Base-by-base conservation (phyloP, 92 coral and sea anemone genomes). In the Phenganax stokvisi region DNA sequence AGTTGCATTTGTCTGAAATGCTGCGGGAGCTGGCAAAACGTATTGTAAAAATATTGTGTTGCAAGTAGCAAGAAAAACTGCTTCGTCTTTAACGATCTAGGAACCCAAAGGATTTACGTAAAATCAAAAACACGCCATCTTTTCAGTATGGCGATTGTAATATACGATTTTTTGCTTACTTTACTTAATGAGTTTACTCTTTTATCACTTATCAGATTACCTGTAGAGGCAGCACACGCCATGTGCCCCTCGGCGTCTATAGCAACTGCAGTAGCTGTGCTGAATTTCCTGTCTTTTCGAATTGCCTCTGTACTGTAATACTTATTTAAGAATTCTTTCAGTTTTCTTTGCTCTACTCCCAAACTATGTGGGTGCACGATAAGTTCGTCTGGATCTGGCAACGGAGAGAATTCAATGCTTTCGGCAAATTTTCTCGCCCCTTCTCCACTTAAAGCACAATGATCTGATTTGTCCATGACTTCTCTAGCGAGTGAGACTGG, bases 181-280 rank as follows among this genome's bases (percentile, higher is more conserved):
- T 13, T 61, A 28, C 17, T 61, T 17, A 1, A 15, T 7, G 4
- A 12, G 61, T 27, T n/a, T 13, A 27, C n/a, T 25, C 25, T 51
- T 51, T n/a, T 9, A 16, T 11, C 16, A 60, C 28, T 20, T 20
- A 20, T 20, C 25, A 20, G 25, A 66, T 16, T 80, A 92, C 97
- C 97, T 76, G 97, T 92, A 12, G 97, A 92, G 8, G 86, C 84
- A 58, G 91, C 89, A 58, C 80, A 89, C 4, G 97, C 97, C 67
- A 92, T 83, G 62, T 82, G 86, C 53, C 97, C 97, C 74, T 82
- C 82, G 59, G 79, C 27, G 80, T 92, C 97, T 85, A 92, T 89
- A 73, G 92, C 97, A 80, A 92, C 97, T 12, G 91, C 92, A 16
- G 96, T 92, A 12, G 91, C 96, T 56, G 97, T 92, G 81, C 91